These are phyloP conservation scores for Phyllotis vaccarum DNA, from an alignment of 2,797 vertebrate species.

Conservation along the genomic window DNA sequence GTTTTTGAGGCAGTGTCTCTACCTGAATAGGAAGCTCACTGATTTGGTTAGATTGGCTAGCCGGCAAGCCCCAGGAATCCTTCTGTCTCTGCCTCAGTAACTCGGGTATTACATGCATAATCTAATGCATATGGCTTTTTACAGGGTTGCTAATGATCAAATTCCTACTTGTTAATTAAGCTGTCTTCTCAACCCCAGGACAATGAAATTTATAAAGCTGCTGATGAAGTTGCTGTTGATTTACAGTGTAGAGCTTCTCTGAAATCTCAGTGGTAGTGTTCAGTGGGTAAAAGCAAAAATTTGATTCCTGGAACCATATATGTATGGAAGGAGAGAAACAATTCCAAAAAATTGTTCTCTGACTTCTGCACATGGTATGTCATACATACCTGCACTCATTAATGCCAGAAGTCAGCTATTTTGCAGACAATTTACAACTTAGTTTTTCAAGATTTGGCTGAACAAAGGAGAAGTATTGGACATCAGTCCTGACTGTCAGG, in stretches of 20 bases:
- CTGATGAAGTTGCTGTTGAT: neutral
- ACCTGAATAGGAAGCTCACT: neutral
- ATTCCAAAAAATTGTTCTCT: neutral
- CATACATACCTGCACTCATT: neutral
- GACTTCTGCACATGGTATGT: neutral
- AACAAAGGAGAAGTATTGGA: neutral
- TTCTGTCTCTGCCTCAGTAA: neutral
- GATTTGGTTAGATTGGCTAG: neutral
- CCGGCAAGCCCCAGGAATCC: neutral
- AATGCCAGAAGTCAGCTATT: neutral
- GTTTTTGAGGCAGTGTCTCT: neutral
- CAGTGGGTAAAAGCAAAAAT: neutral
- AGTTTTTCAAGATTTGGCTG: neutral
- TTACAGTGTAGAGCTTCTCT: rapidly evolving
- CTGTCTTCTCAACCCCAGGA: neutral
- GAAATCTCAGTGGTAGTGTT: neutral
- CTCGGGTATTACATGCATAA: neutral
- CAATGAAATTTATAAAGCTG: neutral
- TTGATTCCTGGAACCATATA: neutral
- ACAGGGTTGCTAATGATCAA: neutral
- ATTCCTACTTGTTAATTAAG: neutral
- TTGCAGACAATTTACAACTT: neutral
- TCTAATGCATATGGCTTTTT: neutral
- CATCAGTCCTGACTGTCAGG: neutral
- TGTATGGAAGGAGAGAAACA: neutral